Evolutionary conservation across 2,113 vertebrate genomes (phyloP), one percentile per base, ranked within the genome.

Genomic region (Campylomormyrus tamandua): DNA sequence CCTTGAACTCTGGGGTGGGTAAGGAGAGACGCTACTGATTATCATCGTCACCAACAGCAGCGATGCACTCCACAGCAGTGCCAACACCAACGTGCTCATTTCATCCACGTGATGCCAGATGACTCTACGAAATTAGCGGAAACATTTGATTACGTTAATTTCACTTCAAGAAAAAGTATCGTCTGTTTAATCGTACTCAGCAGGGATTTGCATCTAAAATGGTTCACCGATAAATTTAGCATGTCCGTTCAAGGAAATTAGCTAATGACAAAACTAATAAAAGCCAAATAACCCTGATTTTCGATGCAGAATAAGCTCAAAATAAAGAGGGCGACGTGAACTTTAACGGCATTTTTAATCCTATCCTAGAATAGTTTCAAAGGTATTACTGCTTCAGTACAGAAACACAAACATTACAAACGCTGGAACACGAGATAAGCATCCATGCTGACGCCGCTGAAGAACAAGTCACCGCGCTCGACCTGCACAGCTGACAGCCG

Each of bases 1-100:
- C 97, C 93, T 98, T 98, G 96, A 98, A 98, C 93, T 98, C 97
- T 98, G 95, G 9, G 85, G 53, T n/a, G 39, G n/a, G 88, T 6
- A 3, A 90, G 50, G 90, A 48, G 74, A 93, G 31, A 91, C 74
- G 89, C 42, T 13, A 7, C 21, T 21, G 21, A 31, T 66, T 5
- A 35, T 52, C 49, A 87, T 15, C 2, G 27, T 52, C 27, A 87
- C 42, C 48, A 35, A 87, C 15, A 62, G 27, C 35, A 84, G 15
- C 6, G 4, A 17, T 42, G 39, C 17, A 7, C 74, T 42, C 46
- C 7, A 1, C 83, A 48, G 21, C 45, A 48, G 31, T 5, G 13
- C 15, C 8, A 19, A 39, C 5, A 1, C 6, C 27, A 39, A 11
- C 11, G 62, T 5, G 11, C 27, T 70, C n/a, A 80, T 80, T 42